Percentiles rank a stretch among this genome's conserved stretches.
Evolutionary conservation across 53 echinoderm and acorn worm genomes (phyloP).

Genomic region (Echinarachnius parma): DNA sequence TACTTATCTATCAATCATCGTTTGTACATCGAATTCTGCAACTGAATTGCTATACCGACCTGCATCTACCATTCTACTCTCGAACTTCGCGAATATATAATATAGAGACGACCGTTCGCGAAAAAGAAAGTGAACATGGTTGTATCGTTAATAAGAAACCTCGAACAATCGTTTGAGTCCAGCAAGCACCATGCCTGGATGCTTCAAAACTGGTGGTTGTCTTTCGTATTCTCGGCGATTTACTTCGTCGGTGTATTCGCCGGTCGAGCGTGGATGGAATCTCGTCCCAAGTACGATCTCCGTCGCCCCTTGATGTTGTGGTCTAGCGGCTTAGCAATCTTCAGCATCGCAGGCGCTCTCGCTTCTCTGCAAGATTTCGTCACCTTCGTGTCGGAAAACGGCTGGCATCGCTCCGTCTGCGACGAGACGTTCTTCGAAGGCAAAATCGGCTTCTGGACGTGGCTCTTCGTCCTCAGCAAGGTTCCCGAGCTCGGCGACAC

Average conservation of each 20-base stretch:
- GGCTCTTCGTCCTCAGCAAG: slow-evolving; percentile 83
- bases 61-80: too few relatives aligned
- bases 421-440: slow-evolving; percentile 69
- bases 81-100: too few relatives aligned
- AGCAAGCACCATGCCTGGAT: slow-evolving; percentile 53
- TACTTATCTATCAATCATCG: too few relatives aligned
- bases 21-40: too few relatives aligned
- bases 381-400: slow-evolving; percentile 44
- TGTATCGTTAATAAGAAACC: slow-evolving; percentile 1
- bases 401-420: slow-evolving; percentile 74
- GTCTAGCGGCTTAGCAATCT: slow-evolving; percentile 67
- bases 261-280: slow-evolving; percentile 69
- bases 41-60: too few relatives aligned
- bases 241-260: slow-evolving; percentile 76
- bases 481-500: slow-evolving; percentile 91
- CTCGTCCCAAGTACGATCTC: slow-evolving; percentile 60
- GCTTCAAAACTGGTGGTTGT: slow-evolving; percentile 57
- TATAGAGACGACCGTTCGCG: too few relatives aligned
- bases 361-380: slow-evolving; percentile 32
- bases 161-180: slow-evolving; percentile 25
- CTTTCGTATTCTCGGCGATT: slow-evolving; percentile 58
- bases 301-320: slow-evolving; percentile 65
- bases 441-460: slow-evolving; percentile 73
- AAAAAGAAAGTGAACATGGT: too few relatives aligned
- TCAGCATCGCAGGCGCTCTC: slow-evolving; percentile 71